A percentile compares a stretch with the other conserved stretches of the same genome.
phyloP scores from a whole-genome alignment of 2,888 invertebrate species.

The Parnassius apollo region DNA sequence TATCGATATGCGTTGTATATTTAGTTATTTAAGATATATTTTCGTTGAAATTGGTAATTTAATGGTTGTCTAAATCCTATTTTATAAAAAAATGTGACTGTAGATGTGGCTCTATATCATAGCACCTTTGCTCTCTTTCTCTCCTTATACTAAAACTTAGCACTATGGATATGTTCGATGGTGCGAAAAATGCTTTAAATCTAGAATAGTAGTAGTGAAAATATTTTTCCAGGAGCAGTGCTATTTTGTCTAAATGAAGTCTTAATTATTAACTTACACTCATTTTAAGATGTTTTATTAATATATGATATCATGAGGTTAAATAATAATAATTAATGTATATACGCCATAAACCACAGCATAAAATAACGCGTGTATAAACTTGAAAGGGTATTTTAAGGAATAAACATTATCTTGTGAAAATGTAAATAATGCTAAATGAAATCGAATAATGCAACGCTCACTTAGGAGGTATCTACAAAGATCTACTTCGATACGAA shows the following conservation, averaged over 20 bases:
- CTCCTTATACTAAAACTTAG: slow-evolving; percentile 8
- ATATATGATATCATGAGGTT: slow-evolving; percentile 1
- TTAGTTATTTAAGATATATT: slow-evolving; percentile 3
- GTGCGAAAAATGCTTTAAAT: slow-evolving; percentile 33
- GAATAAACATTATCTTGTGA: not conserved
- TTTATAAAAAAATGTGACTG: not conserved
- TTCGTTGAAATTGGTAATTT: not conserved
- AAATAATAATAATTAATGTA: slow-evolving; percentile 7
- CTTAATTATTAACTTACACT: slow-evolving; percentile 8
- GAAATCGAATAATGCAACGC: too few relatives aligned
- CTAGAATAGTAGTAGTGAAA: slow-evolving; percentile 21
- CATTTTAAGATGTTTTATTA: slow-evolving; percentile 6
- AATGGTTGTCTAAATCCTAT: slow-evolving; percentile 6
- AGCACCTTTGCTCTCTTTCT: slow-evolving; percentile 22
- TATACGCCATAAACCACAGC: slow-evolving; percentile 21
- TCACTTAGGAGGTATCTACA: too few relatives aligned
- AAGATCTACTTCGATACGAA: too few relatives aligned
- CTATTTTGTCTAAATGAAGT: slow-evolving; percentile 15
- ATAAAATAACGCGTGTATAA: slow-evolving; percentile 5
- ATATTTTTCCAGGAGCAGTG: slow-evolving; percentile 19
- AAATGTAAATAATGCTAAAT: too few relatives aligned
- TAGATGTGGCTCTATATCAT: slow-evolving; percentile 10
- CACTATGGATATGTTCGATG: slow-evolving; percentile 28
- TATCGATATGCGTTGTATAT: not conserved
- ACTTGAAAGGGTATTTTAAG: slow-evolving; percentile 6